These are phyloP conservation scores for Lepus europaeus DNA, from an alignment of 2,113 vertebrate genomes.

Conservation along the genomic window DNA sequence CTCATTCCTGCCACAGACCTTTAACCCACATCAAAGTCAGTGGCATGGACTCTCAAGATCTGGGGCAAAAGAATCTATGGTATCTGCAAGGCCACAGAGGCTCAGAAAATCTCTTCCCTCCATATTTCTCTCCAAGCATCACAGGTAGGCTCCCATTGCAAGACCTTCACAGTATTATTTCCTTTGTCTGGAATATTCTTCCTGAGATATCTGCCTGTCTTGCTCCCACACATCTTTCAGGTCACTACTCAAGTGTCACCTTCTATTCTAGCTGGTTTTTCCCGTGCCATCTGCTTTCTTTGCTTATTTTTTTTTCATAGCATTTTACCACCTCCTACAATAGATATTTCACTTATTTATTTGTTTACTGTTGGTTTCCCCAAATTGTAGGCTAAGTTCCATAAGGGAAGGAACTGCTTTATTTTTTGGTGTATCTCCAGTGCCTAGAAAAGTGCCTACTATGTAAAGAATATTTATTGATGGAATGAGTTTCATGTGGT, in stretches of 20 bases:
- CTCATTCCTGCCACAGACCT: background rate
- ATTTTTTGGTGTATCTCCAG: background rate
- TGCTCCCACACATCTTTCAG: background rate
- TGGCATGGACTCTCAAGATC: background rate
- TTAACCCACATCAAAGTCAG: background rate
- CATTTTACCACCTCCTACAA: background rate
- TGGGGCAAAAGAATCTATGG: background rate
- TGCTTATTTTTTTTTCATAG: background rate
- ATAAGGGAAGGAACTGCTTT: background rate
- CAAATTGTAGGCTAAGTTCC: constrained; percentile 23
- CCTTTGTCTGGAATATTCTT: background rate
- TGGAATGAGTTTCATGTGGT: background rate
- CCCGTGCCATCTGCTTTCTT: background rate
- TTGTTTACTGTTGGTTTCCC: constrained; percentile 8
- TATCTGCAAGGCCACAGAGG: background rate
- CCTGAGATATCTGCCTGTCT: background rate
- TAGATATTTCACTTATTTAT: constrained; percentile 48
- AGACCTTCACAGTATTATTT: background rate
- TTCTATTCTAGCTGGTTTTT: background rate
- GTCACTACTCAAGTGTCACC: background rate
- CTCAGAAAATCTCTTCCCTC: constrained; percentile 26
- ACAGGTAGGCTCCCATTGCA: background rate
- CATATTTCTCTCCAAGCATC: background rate
- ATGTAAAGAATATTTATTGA: constrained; percentile 55
- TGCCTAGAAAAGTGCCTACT: background rate